Percentiles rank a stretch among this genome's conserved stretches.
These are phyloP conservation scores for Sebastolobus altivelis DNA, from an alignment of 2,797 vertebrate genomes.

Conservation along the genomic window DNA sequence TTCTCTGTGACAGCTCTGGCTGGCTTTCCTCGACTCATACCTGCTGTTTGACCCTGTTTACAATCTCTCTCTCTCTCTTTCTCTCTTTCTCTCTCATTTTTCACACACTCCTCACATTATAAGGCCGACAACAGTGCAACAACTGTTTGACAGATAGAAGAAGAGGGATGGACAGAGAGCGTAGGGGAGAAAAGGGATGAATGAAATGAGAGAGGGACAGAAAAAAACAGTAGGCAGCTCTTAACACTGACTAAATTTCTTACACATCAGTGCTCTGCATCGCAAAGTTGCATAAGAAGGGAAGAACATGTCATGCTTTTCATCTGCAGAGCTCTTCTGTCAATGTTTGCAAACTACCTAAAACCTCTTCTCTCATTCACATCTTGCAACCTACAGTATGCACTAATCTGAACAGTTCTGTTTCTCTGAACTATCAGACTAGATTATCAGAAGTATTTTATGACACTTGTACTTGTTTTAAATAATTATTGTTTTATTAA, in stretches of 20 bases:
- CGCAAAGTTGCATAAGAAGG: not conserved
- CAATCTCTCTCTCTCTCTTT: not conserved
- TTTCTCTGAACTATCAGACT: not conserved
- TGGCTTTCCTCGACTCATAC: conserved; percentile 37
- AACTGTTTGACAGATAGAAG: conserved; percentile 15
- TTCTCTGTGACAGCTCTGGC: conserved; percentile 33
- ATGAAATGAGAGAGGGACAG: not conserved
- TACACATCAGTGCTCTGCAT: not conserved
- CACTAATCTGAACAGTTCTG: not conserved
- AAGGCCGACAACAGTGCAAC: not conserved
- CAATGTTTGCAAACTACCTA: not conserved
- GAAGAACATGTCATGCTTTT: not conserved
- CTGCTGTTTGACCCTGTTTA: conserved; percentile 42
- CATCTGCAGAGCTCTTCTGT: not conserved
- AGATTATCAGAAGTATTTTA: not conserved
- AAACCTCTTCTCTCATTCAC: not conserved
- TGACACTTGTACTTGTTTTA: not conserved
- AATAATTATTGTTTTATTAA: fast-evolving
- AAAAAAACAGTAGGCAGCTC: not conserved
- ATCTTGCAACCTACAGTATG: not conserved
- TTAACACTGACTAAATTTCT: not conserved
- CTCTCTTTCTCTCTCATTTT: not conserved
- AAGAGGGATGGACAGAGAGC: not conserved
- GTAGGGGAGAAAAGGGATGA: not conserved
- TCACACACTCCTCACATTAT: not conserved